These are phyloP conservation scores for Agrypnus murinus DNA, from an alignment of 2,888 invertebrate genomes.

Conservation along the genomic window DNA sequence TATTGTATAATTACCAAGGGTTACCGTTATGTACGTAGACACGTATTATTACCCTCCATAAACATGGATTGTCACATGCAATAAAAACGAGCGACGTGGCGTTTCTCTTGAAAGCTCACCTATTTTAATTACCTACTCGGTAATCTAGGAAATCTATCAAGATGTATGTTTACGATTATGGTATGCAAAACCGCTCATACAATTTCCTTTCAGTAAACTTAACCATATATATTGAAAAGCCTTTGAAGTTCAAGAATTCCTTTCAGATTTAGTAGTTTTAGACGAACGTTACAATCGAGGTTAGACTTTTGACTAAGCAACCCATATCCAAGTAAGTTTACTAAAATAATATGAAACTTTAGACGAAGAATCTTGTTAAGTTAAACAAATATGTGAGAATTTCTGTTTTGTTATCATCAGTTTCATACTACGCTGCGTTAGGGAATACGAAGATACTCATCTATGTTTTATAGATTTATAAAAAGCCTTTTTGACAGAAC, in stretches of 20 bases:
- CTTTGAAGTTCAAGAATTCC: slow-evolving; percentile 21
- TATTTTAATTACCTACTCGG: slow-evolving; percentile 42
- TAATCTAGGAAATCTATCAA: slow-evolving; percentile 46
- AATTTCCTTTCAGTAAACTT: slow-evolving; percentile 18
- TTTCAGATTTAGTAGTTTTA: slow-evolving; percentile 14
- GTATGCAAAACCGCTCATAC: slow-evolving; percentile 13
- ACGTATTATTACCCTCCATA: slow-evolving; percentile 38
- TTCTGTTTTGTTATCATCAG: no score
- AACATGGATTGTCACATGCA: slow-evolving; percentile 43
- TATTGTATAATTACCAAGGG: slow-evolving; percentile 46
- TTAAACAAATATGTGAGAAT: no score
- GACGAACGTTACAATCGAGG: background rate
- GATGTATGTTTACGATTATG: slow-evolving; percentile 34
- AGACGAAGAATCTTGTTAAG: no score
- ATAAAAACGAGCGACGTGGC: slow-evolving; percentile 31
- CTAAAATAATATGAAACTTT: no score
- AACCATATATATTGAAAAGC: slow-evolving; percentile 9
- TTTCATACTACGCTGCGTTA: no score
- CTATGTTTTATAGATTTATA: no score
- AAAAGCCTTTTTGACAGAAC: no score
- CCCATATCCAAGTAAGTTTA: no score
- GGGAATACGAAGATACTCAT: no score
- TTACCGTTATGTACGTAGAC: slow-evolving; percentile 41
- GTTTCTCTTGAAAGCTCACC: slow-evolving; percentile 11
- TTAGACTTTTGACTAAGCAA: background rate